Base-by-base conservation (phyloP, 2,888 invertebrate genomes). In the Nymphalis polychloros region DNA sequence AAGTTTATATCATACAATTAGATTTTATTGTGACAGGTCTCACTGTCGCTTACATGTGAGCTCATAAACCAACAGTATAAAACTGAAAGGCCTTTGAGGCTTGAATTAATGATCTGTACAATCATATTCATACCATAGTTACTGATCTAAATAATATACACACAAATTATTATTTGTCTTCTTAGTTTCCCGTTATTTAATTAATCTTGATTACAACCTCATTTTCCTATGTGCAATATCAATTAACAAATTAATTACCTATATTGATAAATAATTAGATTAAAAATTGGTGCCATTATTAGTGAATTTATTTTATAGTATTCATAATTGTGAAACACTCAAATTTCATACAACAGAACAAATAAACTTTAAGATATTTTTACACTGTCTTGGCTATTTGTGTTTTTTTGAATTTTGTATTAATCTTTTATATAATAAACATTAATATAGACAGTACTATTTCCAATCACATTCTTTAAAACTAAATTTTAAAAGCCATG, bases 111-210 rank as follows among this genome's bases (percentile, higher is more conserved):
- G 75, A 83, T 86, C 89, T 90, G 88, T 90, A 91, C 89, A 91
- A 86, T 71, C 81, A 84, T 84, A 82, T 82, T 82, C 83, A 83
- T 86, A 86, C 81, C 79, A 82, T 87, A 83, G 83, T 81, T 82
- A 81, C 77, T 82, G 83, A 81, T 87, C 88, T 86, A 89, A 90
- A 91, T 81, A 89, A 90, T 90, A 88, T 91, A 90, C 89, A 90
- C 89, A 88, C 86, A 88, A 89, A 89, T 92, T 92, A 91, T 92
- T 92, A 91, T 92, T 92, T 92, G 91, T 91, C 92, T 83, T 87
- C 80, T 86, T 85, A 81, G 78, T 85, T 79, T 76, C 84, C 84
- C 64, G 70, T 83, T 85, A 84, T 84, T 85, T 86, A 83, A 84
- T 87, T 84, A 85, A 85, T 69, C 81, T 82, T 82, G 88, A 88